phyloP scores from a whole-genome alignment of 2,113 vertebrate species.

The Chitala chitala region DNA sequence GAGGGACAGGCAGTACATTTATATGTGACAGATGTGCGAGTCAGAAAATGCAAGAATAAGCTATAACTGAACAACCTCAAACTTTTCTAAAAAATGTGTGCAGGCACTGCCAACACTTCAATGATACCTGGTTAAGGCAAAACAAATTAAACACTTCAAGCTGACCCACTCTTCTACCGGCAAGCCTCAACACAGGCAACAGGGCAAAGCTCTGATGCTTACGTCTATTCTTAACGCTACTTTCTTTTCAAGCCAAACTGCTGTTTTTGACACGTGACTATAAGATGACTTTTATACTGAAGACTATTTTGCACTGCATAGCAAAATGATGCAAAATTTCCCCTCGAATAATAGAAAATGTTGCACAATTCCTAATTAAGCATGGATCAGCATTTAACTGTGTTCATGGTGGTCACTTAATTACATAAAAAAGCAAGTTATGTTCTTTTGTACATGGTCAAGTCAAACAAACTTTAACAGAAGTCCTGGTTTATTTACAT shows the following conservation, averaged over 20 bases:
- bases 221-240: conserved; percentile 47
- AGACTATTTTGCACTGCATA: conserved; percentile 51
- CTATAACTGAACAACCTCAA: conserved; percentile 58
- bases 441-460: conserved; percentile 58
- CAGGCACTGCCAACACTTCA: conserved; percentile 64
- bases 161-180: conserved; percentile 39
- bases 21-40: conserved; percentile 63
- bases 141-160: conserved; percentile 63
- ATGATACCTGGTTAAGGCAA: conserved; percentile 58
- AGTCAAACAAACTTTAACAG: conserved; percentile 54
- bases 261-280: no score
- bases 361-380: conserved; percentile 47
- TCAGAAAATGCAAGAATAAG: conserved; percentile 67
- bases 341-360: conserved; percentile 48
- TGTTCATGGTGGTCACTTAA: conserved; percentile 53
- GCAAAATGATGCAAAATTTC: conserved; percentile 49
- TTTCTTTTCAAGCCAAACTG: conserved; percentile 48
- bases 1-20: conserved; percentile 26
- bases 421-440: conserved; percentile 53
- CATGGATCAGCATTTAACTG: conserved; percentile 36
- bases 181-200: conserved; percentile 50
- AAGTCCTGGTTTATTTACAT: conserved; percentile 52
- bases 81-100: conserved; percentile 54
- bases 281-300: conserved; percentile 50
- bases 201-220: conserved; percentile 49